These are phyloP conservation scores for Zosterops pallidus DNA, from an alignment of 2,113 vertebrate genomes.

Conservation along the genomic window DNA sequence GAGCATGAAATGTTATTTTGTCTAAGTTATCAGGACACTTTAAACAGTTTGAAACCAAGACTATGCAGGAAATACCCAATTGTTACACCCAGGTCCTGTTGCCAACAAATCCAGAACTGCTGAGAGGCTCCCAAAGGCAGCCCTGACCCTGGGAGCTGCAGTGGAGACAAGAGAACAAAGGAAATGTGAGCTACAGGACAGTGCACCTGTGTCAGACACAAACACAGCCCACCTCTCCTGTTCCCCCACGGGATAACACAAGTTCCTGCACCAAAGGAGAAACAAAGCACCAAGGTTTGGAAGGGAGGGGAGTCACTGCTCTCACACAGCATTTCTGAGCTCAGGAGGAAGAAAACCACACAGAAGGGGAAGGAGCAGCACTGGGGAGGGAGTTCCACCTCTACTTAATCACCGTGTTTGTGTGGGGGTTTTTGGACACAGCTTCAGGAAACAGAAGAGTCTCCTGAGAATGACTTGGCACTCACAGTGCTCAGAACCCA, in stretches of 20 bases:
- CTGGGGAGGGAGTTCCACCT: background rate
- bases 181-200: background rate
- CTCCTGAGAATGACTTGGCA: background rate
- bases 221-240: background rate
- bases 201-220: background rate
- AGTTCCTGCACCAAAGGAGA: background rate
- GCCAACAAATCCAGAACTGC: background rate
- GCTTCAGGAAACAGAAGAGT: background rate
- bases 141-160: accelerated
- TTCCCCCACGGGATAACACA: accelerated
- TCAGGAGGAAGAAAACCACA: background rate
- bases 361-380: background rate
- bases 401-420: background rate
- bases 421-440: background rate
- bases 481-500: background rate
- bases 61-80: background rate
- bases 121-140: background rate
- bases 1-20: background rate
- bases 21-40: background rate
- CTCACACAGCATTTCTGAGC: background rate
- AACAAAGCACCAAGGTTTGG: background rate
- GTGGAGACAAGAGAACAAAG: background rate
- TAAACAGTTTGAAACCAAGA: background rate
- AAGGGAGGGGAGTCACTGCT: background rate
- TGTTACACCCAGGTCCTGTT: background rate